Evolutionary conservation across 1,140 invertebrate species (phyloP).

Genomic region (Helicoverpa zea): DNA sequence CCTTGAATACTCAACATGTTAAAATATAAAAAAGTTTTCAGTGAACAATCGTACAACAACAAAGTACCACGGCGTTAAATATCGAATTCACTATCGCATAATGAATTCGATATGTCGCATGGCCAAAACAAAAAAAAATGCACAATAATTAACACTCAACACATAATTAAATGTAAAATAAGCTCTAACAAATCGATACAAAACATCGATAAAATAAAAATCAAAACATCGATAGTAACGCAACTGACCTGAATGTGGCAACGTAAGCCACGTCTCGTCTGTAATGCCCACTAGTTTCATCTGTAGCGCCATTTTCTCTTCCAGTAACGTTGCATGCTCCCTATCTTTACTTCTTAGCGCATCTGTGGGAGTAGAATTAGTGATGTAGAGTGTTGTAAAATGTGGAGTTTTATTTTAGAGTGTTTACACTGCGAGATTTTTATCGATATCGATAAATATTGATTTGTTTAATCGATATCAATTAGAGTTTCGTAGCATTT

Average conservation of each 20-base stretch:
- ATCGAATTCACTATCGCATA: too few relatives aligned
- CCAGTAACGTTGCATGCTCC: slow-evolving; percentile 94
- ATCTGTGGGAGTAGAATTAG: slow-evolving; percentile 62
- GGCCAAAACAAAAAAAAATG: too few relatives aligned
- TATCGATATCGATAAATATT: background rate
- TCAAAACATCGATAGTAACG: slow-evolving; percentile 14
- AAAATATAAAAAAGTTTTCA: too few relatives aligned
- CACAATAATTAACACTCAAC: background rate
- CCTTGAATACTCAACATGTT: too few relatives aligned
- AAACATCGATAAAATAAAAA: background rate
- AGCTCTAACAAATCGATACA: background rate
- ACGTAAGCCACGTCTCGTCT: slow-evolving; percentile 84
- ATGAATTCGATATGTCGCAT: too few relatives aligned
- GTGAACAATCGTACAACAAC: too few relatives aligned
- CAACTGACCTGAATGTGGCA: slow-evolving; percentile 78
- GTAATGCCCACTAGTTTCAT: slow-evolving; percentile 91
- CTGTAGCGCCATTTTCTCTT: slow-evolving; percentile 96
- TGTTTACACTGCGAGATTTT: background rate
- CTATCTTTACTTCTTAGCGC: slow-evolving; percentile 94
- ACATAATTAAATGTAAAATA: too few relatives aligned
- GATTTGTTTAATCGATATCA: too few relatives aligned
- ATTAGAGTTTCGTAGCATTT: too few relatives aligned
- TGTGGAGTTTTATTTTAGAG: background rate
- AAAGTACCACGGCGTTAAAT: too few relatives aligned
- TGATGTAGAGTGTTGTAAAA: background rate